Base-by-base conservation (phyloP, 2,888 invertebrate genomes). In the Maniola hyperantus region DNA sequence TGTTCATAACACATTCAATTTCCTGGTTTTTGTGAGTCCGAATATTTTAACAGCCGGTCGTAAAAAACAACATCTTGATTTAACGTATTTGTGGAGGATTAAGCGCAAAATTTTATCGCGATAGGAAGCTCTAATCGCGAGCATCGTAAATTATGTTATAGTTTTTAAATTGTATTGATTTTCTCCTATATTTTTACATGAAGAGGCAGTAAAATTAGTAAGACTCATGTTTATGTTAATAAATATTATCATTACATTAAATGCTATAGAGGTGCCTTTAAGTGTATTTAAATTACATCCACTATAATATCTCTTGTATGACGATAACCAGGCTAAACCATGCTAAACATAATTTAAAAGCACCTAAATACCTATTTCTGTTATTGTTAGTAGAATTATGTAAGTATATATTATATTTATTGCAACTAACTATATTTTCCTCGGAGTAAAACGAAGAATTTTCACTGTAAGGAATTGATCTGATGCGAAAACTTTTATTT, bases 21-120 rank as follows among this genome's bases (percentile, higher is more conserved):
- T 62, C 61, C 51, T 57, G 62, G 51, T 62, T 61, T 65, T 61
- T 65, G 20, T 8, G 64, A 64, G 51, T 61, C 65, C 2, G 57
- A 58, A 64, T 65, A 64, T 66, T 70, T 68, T 64, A 54, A 66
- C 46, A 64, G 64, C 39, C 20, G 61, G 53, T 64, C 68, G 66
- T 68, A 65, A 64, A 70, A 67, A 62, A 60, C 50, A 64, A 67
- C 67, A 68, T 57, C 57, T 66, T 44, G 64, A 54, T 70, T 61
- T 62, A 69, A 60, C 60, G 63, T 58, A 64, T 39, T 68, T 55
- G 64, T 34, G 20, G 34, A 48, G 54, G 42, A 66, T 55, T 48
- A 59, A 65, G 39, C 62, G 57, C 67, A 64, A 60, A 54, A 68
- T 61, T 67, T 71, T 71, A 70, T 70, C 50, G 64, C n/a, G 51